phyloP scores from a whole-genome alignment of 2,888 invertebrate species.

The Ectobius pallidus region DNA sequence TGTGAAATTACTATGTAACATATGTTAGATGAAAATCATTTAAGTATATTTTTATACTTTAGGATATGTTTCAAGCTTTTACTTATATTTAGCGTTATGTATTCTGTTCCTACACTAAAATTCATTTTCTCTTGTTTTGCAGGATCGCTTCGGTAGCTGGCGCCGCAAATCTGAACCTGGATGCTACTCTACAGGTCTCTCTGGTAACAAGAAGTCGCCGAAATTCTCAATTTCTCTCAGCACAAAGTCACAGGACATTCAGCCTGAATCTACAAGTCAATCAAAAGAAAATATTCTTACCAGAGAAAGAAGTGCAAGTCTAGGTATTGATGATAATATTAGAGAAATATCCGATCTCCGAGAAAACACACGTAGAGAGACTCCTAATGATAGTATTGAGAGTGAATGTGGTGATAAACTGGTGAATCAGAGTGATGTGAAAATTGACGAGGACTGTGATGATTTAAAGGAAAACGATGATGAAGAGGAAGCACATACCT shows the following conservation, averaged over 20 bases:
- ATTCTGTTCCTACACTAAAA: too few relatives aligned
- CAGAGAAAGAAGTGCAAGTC: background rate
- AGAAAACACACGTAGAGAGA: background rate
- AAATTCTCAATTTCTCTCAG: background rate
- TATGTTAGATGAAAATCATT: too few relatives aligned
- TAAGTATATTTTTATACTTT: too few relatives aligned
- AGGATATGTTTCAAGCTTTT: too few relatives aligned
- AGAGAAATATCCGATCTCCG: background rate
- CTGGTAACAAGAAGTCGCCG: background rate
- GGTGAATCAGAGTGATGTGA: background rate
- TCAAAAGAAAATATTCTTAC: background rate
- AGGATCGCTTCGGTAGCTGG: constrained; percentile 67
- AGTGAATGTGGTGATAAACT: constrained; percentile 4
- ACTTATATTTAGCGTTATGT: too few relatives aligned
- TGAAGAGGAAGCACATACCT: constrained; percentile 61
- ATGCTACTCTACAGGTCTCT: constrained; percentile 47
- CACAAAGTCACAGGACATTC: background rate
- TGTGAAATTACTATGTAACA: too few relatives aligned
- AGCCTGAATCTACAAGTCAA: background rate
- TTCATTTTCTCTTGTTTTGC: constrained; percentile 27
- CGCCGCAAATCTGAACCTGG: constrained; percentile 75
- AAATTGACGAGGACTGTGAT: constrained; percentile 45
- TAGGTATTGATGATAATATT: background rate
- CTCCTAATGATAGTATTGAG: constrained; percentile 8
- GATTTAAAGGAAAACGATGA: constrained; percentile 54